Base-by-base conservation (phyloP, 1,140 invertebrate genomes). In the Limonius californicus region DNA sequence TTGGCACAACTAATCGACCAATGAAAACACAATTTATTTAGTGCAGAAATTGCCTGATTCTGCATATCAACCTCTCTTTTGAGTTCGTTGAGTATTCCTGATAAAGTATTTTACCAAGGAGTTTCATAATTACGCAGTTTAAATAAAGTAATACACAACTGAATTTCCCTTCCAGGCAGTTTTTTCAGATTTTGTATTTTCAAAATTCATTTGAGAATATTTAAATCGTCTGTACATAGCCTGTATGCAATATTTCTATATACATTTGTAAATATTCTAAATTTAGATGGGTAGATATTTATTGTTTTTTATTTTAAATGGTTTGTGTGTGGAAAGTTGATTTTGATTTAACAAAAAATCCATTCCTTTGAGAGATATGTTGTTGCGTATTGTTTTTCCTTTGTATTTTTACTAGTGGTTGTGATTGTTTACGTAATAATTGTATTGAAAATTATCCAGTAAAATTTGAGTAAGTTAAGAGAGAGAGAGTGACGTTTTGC, bases 161-260 rank as follows among this genome's bases (percentile, higher is more conserved):
- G 45, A 50, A 65, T 57, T 50, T 27, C 20, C 15, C 19, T 43
- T 30, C 30, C 21, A 12, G 21, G 47, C 57, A 55, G 14, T 21
- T 61, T 32, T 15, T 16, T 18, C n/a, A 57, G 71, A 70, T 72
- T 72, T 69, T 59, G 56, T 72, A 72, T 70, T 73, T 73, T 73
- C 70, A 70, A 65, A 50, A 27, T 7, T 21, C n/a, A n/a, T 53
- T 70, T 70, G 70, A 69, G 68, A 69, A 69, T 72, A 72, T 70
- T 66, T 66, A 72, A 73, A 65, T 70, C 71, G 45, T 18, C 27
- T 70, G 70, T 73, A 71, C 42, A 73, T 68, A 67, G 58, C 62
- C 18, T 47, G n/a, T 57, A 73, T 69, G 70, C 68, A 73, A 73
- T 73, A 70, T 73, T 70, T 72, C 71, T 66, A 68, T 65, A 72